Conservation (phyloP, 1,140 invertebrate species). For the Spodoptera litura region DNA sequence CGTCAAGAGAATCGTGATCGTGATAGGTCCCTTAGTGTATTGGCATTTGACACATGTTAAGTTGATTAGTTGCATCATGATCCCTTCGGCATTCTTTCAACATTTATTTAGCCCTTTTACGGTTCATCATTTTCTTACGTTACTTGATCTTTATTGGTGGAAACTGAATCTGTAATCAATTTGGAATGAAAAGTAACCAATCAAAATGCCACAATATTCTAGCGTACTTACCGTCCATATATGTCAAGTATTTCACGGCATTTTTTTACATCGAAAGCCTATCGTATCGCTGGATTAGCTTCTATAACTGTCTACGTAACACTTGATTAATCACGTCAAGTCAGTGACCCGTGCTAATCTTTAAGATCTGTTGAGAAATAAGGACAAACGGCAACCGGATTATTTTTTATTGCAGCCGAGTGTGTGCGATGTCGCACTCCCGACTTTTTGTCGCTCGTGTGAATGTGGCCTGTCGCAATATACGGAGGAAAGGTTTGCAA, state of each 20-base stretch:
- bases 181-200: too few species aligned
- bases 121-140: not conserved
- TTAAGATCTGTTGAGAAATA: conserved; percentile 21
- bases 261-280: not conserved
- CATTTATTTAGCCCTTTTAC: not conserved
- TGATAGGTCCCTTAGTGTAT: conserved; percentile 1
- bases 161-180: too few species aligned
- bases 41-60: not conserved
- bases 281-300: not conserved
- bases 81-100: conserved; percentile 28
- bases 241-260: too few species aligned
- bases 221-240: too few species aligned
- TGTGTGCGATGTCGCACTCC: conserved; percentile 22
- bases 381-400: conserved; percentile 33
- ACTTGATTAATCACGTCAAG: not conserved
- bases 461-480: conserved; percentile 17
- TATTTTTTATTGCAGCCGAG: conserved; percentile 30
- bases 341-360: not conserved
- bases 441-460: conserved; percentile 37
- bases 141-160: too few species aligned
- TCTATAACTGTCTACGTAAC: conserved; percentile 2
- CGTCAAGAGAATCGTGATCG: not conserved
- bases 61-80: not conserved
- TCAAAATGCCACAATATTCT: too few species aligned
- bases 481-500: conserved; percentile 24